phyloP scores from a whole-genome alignment of 2,113 vertebrate species.

The Orthonyx spaldingii region DNA sequence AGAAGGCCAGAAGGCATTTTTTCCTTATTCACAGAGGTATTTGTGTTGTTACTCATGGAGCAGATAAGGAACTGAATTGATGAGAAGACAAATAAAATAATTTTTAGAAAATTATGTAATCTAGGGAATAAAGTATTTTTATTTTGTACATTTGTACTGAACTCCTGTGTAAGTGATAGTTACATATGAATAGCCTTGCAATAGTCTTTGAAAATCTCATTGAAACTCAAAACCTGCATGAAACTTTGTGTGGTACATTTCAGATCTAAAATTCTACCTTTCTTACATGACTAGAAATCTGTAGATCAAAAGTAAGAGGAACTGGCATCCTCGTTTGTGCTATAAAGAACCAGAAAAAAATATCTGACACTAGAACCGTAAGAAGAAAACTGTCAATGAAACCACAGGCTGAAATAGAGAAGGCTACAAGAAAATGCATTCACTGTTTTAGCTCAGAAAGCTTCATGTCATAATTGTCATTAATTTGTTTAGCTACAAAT shows the following conservation, averaged over 20 bases:
- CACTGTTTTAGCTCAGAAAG: neutral
- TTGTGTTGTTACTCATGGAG: neutral
- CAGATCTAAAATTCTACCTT: neutral
- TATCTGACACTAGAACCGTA: neutral
- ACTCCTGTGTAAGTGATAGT: neutral
- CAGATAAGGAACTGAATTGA: neutral
- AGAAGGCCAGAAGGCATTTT: neutral
- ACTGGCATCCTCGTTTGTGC: neutral
- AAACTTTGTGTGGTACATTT: neutral
- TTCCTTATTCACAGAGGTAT: neutral
- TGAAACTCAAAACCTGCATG: neutral
- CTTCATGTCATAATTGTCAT: accelerated
- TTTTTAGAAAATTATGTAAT: neutral
- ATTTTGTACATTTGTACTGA: neutral
- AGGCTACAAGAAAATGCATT: neutral
- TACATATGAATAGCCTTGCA: neutral
- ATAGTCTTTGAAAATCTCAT: neutral
- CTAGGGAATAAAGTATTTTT: neutral
- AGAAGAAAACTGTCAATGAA: neutral
- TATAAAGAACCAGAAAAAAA: neutral
- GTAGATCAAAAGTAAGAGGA: neutral
- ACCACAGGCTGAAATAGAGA: neutral
- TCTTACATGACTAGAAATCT: neutral
- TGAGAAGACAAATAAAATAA: neutral
- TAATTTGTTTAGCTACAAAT: neutral